phyloP scores from a whole-genome alignment of 1,140 invertebrate species.

The Limonius californicus region DNA sequence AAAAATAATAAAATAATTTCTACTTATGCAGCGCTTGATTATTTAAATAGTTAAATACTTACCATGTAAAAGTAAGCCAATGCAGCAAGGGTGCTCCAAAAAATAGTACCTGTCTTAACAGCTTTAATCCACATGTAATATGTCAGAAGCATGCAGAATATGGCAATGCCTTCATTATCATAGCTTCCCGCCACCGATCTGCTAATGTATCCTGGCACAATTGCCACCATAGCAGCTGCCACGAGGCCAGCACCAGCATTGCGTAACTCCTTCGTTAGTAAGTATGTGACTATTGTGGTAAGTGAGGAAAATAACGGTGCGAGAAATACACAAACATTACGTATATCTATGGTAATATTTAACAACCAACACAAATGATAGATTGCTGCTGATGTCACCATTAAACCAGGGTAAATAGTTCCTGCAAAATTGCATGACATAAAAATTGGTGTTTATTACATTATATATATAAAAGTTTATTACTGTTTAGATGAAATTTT shows the following conservation, averaged over 20 bases:
- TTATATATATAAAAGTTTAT: no score
- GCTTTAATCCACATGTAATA: constrained; percentile 98
- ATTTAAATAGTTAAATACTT: no score
- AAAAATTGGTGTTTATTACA: no score
- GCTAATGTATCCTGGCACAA: constrained; percentile 97
- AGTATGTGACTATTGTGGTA: constrained; percentile 92
- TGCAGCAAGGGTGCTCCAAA: constrained; percentile 86
- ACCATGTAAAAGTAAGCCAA: constrained; percentile 99
- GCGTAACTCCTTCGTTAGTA: constrained; percentile 92
- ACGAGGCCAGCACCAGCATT: constrained; percentile 89
- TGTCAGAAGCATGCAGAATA: constrained; percentile 97
- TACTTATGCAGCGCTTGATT: no score
- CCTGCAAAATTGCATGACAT: constrained; percentile 53
- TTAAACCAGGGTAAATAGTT: constrained; percentile 96
- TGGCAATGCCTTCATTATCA: constrained; percentile 98
- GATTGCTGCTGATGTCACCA: constrained; percentile 93
- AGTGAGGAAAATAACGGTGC: constrained; percentile 96
- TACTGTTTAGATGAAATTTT: neutral
- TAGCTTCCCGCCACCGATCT: constrained; percentile 96
- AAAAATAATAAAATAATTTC: no score
- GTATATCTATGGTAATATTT: constrained; percentile 93
- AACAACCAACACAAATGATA: constrained; percentile 86
- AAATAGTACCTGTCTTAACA: constrained; percentile 91
- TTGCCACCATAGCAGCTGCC: constrained; percentile 91
- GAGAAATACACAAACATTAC: constrained; percentile 97